A percentile compares a stretch with the other conserved stretches of the same genome.
These are phyloP conservation scores for Omphaloscelis lunosa DNA, from an alignment of 2,888 invertebrate species.

Conservation along the genomic window DNA sequence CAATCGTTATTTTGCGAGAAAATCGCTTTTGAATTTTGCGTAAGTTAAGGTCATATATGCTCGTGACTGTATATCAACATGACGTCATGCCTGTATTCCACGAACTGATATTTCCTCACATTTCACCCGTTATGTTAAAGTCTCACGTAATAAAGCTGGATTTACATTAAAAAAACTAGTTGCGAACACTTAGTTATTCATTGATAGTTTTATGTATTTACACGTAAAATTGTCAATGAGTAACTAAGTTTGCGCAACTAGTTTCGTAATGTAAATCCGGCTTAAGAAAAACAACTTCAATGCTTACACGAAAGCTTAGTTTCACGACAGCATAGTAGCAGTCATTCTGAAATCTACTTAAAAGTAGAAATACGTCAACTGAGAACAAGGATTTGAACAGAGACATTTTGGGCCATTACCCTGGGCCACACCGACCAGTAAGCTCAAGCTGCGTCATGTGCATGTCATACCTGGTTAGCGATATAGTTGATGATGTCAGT, in stretches of 20 bases:
- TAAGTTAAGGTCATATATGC: not conserved
- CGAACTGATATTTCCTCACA: not conserved
- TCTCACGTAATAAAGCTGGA: no score
- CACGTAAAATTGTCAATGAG: no score
- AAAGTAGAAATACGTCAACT: not conserved
- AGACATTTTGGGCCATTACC: not conserved
- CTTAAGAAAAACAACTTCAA: not conserved
- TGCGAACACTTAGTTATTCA: no score
- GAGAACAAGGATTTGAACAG: not conserved
- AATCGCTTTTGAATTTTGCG: not conserved
- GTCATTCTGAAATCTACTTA: not conserved
- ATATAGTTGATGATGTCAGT: slow-evolving; percentile 95
- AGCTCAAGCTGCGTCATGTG: no score
- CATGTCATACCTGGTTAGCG: slow-evolving; percentile 91
- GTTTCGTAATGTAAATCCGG: no score
- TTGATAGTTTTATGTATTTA: no score
- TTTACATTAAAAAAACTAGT: no score
- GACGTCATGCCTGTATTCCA: not conserved
- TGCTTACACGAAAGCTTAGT: not conserved
- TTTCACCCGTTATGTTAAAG: not conserved
- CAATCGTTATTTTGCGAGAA: not conserved
- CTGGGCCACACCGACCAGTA: not conserved
- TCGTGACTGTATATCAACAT: not conserved
- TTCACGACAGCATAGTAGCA: not conserved
- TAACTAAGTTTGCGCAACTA: no score